A percentile compares a stretch with the other conserved stretches of the same genome.
Conservation (phyloP, 2,888 invertebrate genomes). For the Mongoloraphidia duomilia region DNA sequence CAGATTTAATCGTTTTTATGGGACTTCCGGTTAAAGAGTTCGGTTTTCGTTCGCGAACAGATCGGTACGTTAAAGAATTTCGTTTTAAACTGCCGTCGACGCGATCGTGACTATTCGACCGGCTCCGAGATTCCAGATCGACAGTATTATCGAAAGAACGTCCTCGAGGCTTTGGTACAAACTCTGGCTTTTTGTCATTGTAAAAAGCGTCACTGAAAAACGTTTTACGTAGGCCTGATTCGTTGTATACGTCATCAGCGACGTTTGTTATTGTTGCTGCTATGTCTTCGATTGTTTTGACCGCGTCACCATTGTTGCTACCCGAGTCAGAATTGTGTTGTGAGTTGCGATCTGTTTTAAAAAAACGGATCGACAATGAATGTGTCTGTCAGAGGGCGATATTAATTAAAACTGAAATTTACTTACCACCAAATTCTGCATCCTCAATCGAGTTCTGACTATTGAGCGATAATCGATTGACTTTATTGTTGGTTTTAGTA, state of each 20-base stretch:
- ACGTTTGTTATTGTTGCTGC: slow-evolving; percentile 19
- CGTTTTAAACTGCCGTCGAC: slow-evolving; percentile 23
- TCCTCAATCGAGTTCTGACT: slow-evolving; percentile 60
- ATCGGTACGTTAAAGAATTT: slow-evolving; percentile 28
- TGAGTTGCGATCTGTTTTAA: slow-evolving; percentile 2
- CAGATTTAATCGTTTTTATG: slow-evolving; percentile 32
- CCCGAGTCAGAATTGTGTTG: slow-evolving; percentile 6
- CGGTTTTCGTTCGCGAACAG: slow-evolving; percentile 30
- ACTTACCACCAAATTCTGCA: slow-evolving; percentile 53
- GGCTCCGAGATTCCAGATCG: slow-evolving; percentile 32
- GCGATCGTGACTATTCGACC: slow-evolving; percentile 31
- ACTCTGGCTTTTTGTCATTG: slow-evolving; percentile 33
- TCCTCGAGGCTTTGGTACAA: slow-evolving; percentile 9
- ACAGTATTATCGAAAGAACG: slow-evolving; percentile 21
- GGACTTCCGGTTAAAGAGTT: slow-evolving; percentile 33
- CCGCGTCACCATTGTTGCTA: background rate
- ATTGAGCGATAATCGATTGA: slow-evolving; percentile 50
- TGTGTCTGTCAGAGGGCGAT: background rate
- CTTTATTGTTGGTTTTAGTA: slow-evolving; percentile 5
- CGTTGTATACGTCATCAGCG: slow-evolving; percentile 45
- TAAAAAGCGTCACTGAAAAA: slow-evolving; percentile 49
- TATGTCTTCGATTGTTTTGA: background rate
- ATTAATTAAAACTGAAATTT: slow-evolving; percentile 3
- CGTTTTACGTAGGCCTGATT: slow-evolving; percentile 56
- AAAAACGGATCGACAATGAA: background rate